Conservation (phyloP, 2,113 vertebrate species). For the Albula goreensis region DNA sequence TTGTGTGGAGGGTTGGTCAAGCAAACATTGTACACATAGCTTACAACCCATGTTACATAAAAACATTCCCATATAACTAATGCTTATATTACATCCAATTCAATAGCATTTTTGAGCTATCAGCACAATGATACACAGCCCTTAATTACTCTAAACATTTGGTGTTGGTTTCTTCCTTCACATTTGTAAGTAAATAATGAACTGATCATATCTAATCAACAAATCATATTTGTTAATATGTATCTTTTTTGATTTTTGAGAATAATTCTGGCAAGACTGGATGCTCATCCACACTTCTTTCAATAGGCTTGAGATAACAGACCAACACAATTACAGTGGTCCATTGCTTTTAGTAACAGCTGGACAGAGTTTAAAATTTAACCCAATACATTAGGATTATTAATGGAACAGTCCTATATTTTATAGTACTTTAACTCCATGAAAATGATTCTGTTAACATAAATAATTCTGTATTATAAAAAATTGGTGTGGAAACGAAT, state of each 20-base stretch:
- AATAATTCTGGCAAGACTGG: too few species aligned
- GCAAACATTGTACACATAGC: neutral
- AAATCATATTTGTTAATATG: too few species aligned
- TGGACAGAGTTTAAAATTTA: neutral
- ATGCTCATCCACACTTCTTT: too few species aligned
- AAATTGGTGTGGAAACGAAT: neutral
- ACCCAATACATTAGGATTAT: neutral
- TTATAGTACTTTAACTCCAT: neutral
- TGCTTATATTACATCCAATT: neutral
- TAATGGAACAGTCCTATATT: neutral
- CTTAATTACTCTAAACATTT: neutral
- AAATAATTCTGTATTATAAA: neutral
- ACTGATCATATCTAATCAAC: too few species aligned
- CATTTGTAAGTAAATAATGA: neutral
- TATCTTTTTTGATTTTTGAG: too few species aligned
- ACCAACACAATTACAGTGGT: neutral
- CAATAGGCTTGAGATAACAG: too few species aligned
- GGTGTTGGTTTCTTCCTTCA: neutral
- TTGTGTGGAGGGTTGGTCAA: neutral
- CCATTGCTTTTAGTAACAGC: neutral
- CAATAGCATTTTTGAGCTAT: neutral
- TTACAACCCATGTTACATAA: neutral
- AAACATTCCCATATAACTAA: neutral
- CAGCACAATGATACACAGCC: neutral
- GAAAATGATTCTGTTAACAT: neutral